These are phyloP conservation scores for Prosapia bicincta DNA, from an alignment of 2,888 invertebrate species.

Conservation along the genomic window DNA sequence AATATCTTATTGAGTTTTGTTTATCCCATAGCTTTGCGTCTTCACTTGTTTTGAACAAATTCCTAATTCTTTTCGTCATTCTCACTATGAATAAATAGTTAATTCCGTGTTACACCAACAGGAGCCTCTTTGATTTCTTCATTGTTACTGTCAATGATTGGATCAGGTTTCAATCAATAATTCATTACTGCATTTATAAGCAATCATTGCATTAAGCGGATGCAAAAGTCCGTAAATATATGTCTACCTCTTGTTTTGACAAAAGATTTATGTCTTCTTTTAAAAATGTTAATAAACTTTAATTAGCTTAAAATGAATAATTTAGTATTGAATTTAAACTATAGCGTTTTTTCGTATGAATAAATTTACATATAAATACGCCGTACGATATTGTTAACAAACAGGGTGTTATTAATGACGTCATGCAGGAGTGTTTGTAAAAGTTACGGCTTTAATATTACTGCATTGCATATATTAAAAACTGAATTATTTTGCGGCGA, in stretches of 20 bases:
- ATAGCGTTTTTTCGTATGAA: not conserved
- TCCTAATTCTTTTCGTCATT: too few relatives aligned
- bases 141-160: not conserved
- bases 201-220: too few relatives aligned
- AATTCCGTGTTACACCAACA: too few relatives aligned
- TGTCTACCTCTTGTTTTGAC: not conserved
- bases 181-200: too few relatives aligned
- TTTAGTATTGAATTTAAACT: not conserved
- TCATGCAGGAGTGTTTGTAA: not conserved
- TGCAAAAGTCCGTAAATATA: not conserved
- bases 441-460: not conserved
- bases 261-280: not conserved
- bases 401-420: not conserved
- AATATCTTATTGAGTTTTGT: too few relatives aligned
- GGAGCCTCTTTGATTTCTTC: too few relatives aligned
- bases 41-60: too few relatives aligned
- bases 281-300: not conserved
- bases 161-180: too few relatives aligned
- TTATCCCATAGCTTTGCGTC: too few relatives aligned
- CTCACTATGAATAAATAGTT: too few relatives aligned
- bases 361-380: not conserved
- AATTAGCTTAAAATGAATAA: not conserved
- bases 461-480: not conserved
- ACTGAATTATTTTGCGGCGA: too few relatives aligned
- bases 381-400: not conserved